Conservation (phyloP, 2,888 invertebrate genomes). For the Mythimna albipuncta region DNA sequence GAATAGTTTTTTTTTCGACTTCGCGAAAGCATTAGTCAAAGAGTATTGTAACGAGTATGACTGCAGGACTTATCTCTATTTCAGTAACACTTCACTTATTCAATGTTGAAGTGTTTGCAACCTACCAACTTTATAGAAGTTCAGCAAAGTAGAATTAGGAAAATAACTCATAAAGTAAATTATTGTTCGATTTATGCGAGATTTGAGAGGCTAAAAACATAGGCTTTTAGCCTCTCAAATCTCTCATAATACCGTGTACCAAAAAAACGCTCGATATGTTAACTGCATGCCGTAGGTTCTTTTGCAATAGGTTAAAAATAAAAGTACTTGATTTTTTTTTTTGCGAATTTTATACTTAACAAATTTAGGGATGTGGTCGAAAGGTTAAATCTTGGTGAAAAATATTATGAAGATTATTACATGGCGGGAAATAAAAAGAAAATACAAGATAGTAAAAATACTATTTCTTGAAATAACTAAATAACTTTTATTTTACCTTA, state of each 20-base stretch:
- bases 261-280: too few species aligned
- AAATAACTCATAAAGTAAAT: neutral
- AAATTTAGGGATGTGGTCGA: too few species aligned
- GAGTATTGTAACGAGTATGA: neutral
- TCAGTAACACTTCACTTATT: neutral
- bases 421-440: neutral
- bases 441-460: neutral
- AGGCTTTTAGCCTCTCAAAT: neutral
- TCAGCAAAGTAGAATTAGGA: neutral
- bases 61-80: neutral
- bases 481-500: neutral
- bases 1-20: too few species aligned
- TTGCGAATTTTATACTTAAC: too few species aligned
- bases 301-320: too few species aligned
- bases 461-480: neutral
- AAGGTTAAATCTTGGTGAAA: too few species aligned
- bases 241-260: too few species aligned
- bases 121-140: neutral
- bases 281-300: too few species aligned
- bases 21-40: too few species aligned
- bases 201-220: too few species aligned
- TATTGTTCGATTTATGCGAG: neutral
- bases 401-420: neutral
- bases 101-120: neutral
- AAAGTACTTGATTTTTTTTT: too few species aligned